Base-by-base conservation (phyloP, 2,888 invertebrate genomes). In the Hyposoter didymator region DNA sequence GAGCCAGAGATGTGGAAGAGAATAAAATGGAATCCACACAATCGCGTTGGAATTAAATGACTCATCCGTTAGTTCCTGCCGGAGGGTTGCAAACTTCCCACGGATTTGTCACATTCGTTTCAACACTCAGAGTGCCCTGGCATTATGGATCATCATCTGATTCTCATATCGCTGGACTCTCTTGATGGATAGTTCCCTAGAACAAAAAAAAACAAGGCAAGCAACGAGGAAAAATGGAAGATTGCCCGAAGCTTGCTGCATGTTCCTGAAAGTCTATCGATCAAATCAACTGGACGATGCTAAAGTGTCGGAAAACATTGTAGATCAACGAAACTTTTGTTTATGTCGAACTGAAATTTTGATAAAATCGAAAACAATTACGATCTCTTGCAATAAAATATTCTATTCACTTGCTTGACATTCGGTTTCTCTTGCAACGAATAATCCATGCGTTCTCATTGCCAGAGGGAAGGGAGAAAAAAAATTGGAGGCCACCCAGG, bases 101-200 rank as follows among this genome's bases (percentile, higher is more conserved):
- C 67, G 78, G 39, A 62, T 83, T 78, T 69, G 78, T 83, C 83
- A 74, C 43, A 78, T 47, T 22, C 28, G 78, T 73, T 72, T 70
- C 64, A 22, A 17, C 55, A n/a, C 47, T 52, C 39, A 17, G 62
- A 35, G 62, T 45, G 12, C 45, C 35, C 73, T 2, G 43, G 66
- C 64, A 70, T 73, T 43, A 39, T 64, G 59, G 59, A 76, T 76
- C 64, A 59, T 12, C 72, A 49, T 49, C 32, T 64, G 70, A 69
- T 78, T 70, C 67, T 67, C 43, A 17, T 66, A 69, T 75, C 67
- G 14, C 39, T 28, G 74, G 2, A 59, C 35, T 81, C 49, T 19
- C 35, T 73, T 78, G 83, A 83, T 78, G 66, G 83, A 83, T 83
- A 66, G 78, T 78, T 39, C 52, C 35, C 52, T 12, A 19, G 35